Base-by-base conservation (phyloP, 35 echinoderm and acorn worm species). In the Hemicentrotus pulcherrimus region DNA sequence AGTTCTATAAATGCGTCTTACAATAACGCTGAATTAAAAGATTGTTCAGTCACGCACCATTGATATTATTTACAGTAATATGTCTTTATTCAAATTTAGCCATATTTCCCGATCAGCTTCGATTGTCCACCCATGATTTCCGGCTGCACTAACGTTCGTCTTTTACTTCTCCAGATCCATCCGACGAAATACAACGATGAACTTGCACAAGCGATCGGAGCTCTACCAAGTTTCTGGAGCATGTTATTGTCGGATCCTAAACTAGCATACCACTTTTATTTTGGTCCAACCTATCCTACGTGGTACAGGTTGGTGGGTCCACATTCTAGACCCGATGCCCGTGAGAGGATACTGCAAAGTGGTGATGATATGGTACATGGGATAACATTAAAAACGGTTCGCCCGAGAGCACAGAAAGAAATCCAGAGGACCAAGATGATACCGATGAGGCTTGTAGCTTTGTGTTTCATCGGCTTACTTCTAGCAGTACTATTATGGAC, bases 301-400 rank as follows among this genome's bases (percentile, higher is more conserved):
- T 52, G 70, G 24, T 96, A 91, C 59, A 85, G 96, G 12, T 94
- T 96, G 8, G 48, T 94, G 15, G 96, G 96, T 59, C 94, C 93
- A 10, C 88, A 94, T n/a, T 88, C 96, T 6, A 65, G 65, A 32
- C 1, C 78, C 28, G 88, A 94, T 47, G 96, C 96, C 11, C 60
- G 94, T 32, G 60, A 91, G 13, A 86, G 93, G 16, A 47, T 96
- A 47, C 41, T 96, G 50, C 88, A 95, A 31, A 91, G 93, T 48
- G 50, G 60, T 61, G 87, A 86, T 6, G 87, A 92, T 30, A 46
- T 78, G n/a, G 28, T 96, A 8, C 46, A 71, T 32, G 95, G 95
- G 31, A 96, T 93, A 4, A 48, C 91, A 48, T 47, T 93, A 14
- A 48, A 24, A 31, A 93, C 91, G 13, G 91, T 93, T 47, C 91